These are phyloP conservation scores for Micronycteris hirsuta DNA, from an alignment of 2,113 vertebrate genomes.

Conservation along the genomic window DNA sequence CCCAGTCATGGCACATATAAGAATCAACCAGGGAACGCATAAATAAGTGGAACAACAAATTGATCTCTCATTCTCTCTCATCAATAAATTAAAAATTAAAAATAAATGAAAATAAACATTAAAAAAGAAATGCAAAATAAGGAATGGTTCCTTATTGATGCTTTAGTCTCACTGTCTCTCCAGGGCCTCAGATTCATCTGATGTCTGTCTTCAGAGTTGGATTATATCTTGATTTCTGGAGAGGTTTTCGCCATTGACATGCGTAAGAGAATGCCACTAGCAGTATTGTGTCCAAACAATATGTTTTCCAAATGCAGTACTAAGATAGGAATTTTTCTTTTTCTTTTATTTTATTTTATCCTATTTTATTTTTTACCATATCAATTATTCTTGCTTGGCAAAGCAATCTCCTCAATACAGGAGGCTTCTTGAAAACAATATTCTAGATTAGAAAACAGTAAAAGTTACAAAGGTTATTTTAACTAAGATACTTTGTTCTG, in stretches of 20 bases:
- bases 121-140: slow-evolving; percentile 33
- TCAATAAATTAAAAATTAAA: too few species aligned
- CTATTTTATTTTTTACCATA: background rate
- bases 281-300: background rate
- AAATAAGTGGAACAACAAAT: too few species aligned
- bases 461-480: background rate
- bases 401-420: background rate
- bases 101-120: too few species aligned
- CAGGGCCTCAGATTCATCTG: background rate
- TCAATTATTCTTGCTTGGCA: background rate
- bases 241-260: background rate
- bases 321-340: background rate
- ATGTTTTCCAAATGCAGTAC: background rate
- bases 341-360: background rate
- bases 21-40: too few species aligned
- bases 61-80: too few species aligned
- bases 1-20: too few species aligned
- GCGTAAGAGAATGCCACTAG: background rate
- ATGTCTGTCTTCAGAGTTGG: background rate
- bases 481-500: background rate
- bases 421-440: background rate
- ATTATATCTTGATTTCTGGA: background rate
- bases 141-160: background rate
- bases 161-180: background rate
- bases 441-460: background rate